Conservation (phyloP, 2,888 invertebrate species). For the Pristionchus japonicus region DNA sequence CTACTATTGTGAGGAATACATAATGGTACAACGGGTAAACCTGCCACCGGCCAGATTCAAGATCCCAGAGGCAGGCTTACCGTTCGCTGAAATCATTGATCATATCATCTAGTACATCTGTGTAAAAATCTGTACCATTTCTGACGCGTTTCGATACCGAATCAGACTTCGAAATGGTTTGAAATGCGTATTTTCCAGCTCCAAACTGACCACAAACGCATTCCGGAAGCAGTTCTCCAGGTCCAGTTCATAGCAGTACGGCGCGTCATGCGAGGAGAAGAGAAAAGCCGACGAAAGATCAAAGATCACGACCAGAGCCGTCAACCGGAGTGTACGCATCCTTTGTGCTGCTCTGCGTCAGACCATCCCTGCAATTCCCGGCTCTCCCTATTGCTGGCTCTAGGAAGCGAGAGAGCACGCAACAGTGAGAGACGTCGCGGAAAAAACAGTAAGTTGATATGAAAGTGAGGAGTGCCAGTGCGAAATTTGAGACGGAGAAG, state of each 20-base stretch:
- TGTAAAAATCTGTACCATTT: too few relatives aligned
- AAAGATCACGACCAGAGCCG: not conserved
- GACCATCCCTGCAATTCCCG: not conserved
- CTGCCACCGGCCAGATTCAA: not conserved
- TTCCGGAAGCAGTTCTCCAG: slow-evolving; percentile 64
- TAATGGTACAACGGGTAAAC: not conserved
- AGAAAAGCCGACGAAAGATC: slow-evolving; percentile 28
- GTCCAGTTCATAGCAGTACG: slow-evolving; percentile 60
- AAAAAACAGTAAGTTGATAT: slow-evolving; percentile 26
- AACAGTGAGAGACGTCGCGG: not conserved
- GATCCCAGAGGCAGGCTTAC: not conserved
- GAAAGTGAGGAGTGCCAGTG: slow-evolving; percentile 9
- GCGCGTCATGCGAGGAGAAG: slow-evolving; percentile 17
- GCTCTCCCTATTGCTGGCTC: not conserved
- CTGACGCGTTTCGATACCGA: too few relatives aligned
- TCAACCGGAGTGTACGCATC: not conserved
- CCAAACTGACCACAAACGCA: slow-evolving; percentile 61
- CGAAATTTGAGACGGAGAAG: slow-evolving; percentile 27
- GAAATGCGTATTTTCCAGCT: too few relatives aligned
- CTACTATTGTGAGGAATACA: not conserved
- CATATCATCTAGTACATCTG: too few relatives aligned
- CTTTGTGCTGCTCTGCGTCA: not conserved
- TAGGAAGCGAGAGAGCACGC: not conserved
- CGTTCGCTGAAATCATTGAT: not conserved
- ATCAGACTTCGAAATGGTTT: too few relatives aligned